A percentile compares a stretch with the other conserved stretches of the same genome.
These are phyloP conservation scores for Phortica okadai DNA, from an alignment of 2,888 invertebrate genomes.

Conservation along the genomic window DNA sequence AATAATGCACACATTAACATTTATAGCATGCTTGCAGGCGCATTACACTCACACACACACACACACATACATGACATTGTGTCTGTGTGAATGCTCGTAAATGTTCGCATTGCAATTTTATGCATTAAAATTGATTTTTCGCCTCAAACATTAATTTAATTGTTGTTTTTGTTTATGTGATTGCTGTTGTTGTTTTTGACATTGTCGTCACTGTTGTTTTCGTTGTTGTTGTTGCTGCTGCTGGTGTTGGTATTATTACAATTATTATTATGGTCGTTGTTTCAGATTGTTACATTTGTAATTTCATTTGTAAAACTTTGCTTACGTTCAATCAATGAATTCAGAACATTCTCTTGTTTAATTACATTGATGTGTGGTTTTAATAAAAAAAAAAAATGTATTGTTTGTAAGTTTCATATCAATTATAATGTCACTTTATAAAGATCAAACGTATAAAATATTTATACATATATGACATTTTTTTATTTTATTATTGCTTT, in stretches of 20 bases:
- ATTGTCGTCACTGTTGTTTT: conserved; percentile 8
- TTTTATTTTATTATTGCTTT: too few relatives aligned
- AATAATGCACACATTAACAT: conserved; percentile 19
- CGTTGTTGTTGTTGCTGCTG: conserved; percentile 31
- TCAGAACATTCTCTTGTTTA: not conserved
- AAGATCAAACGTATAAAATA: too few relatives aligned
- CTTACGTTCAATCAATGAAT: conserved; percentile 38
- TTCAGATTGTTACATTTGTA: conserved; percentile 42
- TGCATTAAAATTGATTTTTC: conserved; percentile 67
- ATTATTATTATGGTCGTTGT: conserved; percentile 28
- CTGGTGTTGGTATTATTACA: conserved; percentile 44
- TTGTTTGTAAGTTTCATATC: conserved; percentile 47
- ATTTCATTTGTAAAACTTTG: conserved; percentile 42
- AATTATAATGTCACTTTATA: not conserved
- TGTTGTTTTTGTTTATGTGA: conserved; percentile 47
- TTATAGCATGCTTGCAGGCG: conserved; percentile 16
- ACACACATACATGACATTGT: not conserved
- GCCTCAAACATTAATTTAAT: conserved; percentile 67
- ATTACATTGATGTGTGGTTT: conserved; percentile 14
- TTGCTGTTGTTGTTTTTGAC: conserved; percentile 55
- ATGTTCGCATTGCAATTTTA: conserved; percentile 43
- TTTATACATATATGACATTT: too few relatives aligned
- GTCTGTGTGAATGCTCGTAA: conserved; percentile 26
- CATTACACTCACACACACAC: not conserved
- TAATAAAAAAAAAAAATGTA: conserved; percentile 16